These are phyloP conservation scores for Rhyacophila evoluta DNA, from an alignment of 2,888 invertebrate genomes.

Conservation along the genomic window DNA sequence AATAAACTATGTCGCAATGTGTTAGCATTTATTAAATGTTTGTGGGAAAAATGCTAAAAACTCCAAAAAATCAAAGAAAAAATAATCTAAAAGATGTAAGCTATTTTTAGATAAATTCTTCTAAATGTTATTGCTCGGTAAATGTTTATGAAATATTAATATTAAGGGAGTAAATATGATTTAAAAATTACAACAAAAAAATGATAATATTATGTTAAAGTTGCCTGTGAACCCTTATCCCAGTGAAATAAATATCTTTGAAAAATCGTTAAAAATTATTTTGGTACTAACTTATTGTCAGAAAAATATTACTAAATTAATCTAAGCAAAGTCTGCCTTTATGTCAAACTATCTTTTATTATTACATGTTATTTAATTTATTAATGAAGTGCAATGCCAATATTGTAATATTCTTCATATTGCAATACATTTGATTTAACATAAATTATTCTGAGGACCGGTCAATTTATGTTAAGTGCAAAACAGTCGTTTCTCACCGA, in stretches of 20 bases:
- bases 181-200: neutral
- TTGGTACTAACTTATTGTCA: neutral
- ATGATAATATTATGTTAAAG: neutral
- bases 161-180: conserved; percentile 32
- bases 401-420: too few relatives aligned
- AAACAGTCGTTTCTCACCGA: too few relatives aligned
- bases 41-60: conserved; percentile 44
- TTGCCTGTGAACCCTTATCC: neutral
- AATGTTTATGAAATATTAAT: conserved; percentile 36
- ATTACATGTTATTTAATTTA: too few relatives aligned
- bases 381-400: conserved; percentile 25
- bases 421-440: too few relatives aligned
- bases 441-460: too few relatives aligned
- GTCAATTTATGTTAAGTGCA: too few relatives aligned
- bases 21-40: conserved; percentile 49
- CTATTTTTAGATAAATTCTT: conserved; percentile 54
- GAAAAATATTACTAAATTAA: neutral
- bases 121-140: conserved; percentile 53
- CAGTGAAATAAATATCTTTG: neutral
- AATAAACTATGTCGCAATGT: conserved; percentile 39
- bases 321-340: too few relatives aligned
- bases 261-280: neutral
- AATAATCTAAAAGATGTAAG: conserved; percentile 54
- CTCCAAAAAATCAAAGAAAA: conserved; percentile 47
- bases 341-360: too few relatives aligned